Base-by-base conservation (phyloP, 2,888 invertebrate species). In the Drosophila quinaria region DNA sequence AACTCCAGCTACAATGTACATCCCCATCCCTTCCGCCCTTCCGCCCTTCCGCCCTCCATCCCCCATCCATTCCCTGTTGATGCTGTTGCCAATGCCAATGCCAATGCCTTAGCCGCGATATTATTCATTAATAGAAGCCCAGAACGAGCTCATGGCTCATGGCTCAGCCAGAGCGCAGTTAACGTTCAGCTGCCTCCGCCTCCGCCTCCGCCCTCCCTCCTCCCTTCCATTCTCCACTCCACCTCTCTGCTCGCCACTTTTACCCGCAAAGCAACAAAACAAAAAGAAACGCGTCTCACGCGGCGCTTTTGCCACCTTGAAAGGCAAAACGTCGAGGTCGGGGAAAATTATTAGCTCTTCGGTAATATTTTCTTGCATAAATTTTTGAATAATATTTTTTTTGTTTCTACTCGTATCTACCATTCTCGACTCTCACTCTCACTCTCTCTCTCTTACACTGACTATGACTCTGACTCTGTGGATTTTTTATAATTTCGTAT, bases 281-380 rank as follows among this genome's bases (percentile, higher is more conserved):
- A 59, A 49, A 58, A 17, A 46, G 8, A 66, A 39, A 50, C 39
- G 31, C 63, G 73, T 70, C 73, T 80, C 83, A 75, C 61, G 74
- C 79, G 60, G 83, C 68, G 81, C 74, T 63, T 81, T 84, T 84
- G 87, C 87, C 87, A 84, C 89, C 89, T 83, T 88, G 64, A 64
- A 70, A 50, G 50, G 49, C 55, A 33, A 11, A 39, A 19, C 33
- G 15, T 25, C 52, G 13, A 58, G 76, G 64, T 54, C 64, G 88
- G 71, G 71, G 85, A 87, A 90, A 90, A 86, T 91, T 91, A 91
- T 91, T 91, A 91, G 91, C 90, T 90, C 91, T 91, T 91, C 80
- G 91, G 90, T 86, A 91, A 91, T 91, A 91, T 91, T 90, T 90
- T 90, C 90, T 89, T 90, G 81, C 84, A 88, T 86, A 90, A 74